phyloP scores from a whole-genome alignment of 1,140 invertebrate species.

The Pseudomyrmex dendroicus region DNA sequence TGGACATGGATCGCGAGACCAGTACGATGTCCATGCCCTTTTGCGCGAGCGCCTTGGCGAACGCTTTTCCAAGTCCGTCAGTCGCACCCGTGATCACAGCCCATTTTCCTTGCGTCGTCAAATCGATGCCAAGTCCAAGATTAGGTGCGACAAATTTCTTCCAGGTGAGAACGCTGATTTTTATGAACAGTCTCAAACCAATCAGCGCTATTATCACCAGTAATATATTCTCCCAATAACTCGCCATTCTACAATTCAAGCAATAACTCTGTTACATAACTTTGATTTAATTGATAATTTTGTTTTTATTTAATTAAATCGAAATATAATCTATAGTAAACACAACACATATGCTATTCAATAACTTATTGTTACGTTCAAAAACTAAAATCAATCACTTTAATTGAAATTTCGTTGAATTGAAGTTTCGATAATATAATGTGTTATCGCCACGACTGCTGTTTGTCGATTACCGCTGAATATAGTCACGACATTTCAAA shows the following conservation, averaged over 20 bases:
- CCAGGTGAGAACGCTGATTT: conserved; percentile 76
- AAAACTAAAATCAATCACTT: no score
- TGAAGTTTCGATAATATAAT: neutral
- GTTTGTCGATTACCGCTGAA: neutral
- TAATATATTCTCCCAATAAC: conserved; percentile 81
- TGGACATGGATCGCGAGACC: conserved; percentile 93
- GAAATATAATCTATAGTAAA: neutral
- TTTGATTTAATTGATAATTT: neutral
- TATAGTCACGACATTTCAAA: no score
- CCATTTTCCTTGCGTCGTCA: conserved; percentile 80
- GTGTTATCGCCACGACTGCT: neutral
- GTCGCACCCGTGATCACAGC: conserved; percentile 95
- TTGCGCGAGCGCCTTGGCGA: conserved; percentile 92
- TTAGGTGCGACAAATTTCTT: conserved; percentile 80
- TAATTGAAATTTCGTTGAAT: neutral
- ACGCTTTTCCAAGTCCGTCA: conserved; percentile 97
- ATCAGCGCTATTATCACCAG: conserved; percentile 78
- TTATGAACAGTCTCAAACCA: conserved; percentile 76
- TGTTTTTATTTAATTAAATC: conserved; percentile 18
- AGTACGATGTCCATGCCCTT: conserved; percentile 94
- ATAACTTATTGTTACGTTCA: neutral
- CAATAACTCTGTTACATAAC: no score
- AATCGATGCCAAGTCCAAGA: conserved; percentile 78
- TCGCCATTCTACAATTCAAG: conserved; percentile 76
- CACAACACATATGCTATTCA: neutral